Conservation (phyloP, 2,113 vertebrate genomes). For the Cyrtonyx montezumae region DNA sequence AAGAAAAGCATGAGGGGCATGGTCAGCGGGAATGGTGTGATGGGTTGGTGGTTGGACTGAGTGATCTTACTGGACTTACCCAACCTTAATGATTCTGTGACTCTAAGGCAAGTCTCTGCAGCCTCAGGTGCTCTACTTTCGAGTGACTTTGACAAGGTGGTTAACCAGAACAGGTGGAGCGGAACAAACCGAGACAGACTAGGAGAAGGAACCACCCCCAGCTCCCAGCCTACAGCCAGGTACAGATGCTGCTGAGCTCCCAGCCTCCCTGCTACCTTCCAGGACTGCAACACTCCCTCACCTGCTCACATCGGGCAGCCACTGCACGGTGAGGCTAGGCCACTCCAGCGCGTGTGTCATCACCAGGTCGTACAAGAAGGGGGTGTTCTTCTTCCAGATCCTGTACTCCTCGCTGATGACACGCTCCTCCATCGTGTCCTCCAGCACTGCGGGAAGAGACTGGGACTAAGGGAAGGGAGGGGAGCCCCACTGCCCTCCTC, state of each 20-base stretch:
- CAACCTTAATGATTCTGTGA: no score
- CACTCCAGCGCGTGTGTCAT: constrained; percentile 94
- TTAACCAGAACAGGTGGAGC: neutral
- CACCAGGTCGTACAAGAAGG: constrained; percentile 91
- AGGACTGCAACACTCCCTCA: constrained; percentile 53
- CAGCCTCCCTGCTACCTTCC: fast-evolving
- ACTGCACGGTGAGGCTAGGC: constrained; percentile 94
- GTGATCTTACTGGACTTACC: no score
- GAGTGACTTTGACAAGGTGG: fast-evolving
- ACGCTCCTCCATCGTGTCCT: constrained; percentile 91
- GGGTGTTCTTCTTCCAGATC: constrained; percentile 96
- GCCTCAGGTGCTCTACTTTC: neutral
- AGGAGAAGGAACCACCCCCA: no score
- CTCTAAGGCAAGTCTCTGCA: no score
- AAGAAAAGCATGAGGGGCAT: no score
- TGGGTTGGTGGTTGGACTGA: no score
- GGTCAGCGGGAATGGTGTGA: no score
- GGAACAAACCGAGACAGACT: neutral
- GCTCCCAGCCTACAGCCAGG: neutral
- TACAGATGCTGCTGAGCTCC: neutral
- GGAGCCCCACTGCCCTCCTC: no score
- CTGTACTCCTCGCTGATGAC: constrained; percentile 95
- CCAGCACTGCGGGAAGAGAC: constrained; percentile 80
- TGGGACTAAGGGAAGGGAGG: neutral
- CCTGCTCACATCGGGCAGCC: constrained; percentile 92